phyloP scores from a whole-genome alignment of 1,140 invertebrate species.

The Temnothorax nylanderi region DNA sequence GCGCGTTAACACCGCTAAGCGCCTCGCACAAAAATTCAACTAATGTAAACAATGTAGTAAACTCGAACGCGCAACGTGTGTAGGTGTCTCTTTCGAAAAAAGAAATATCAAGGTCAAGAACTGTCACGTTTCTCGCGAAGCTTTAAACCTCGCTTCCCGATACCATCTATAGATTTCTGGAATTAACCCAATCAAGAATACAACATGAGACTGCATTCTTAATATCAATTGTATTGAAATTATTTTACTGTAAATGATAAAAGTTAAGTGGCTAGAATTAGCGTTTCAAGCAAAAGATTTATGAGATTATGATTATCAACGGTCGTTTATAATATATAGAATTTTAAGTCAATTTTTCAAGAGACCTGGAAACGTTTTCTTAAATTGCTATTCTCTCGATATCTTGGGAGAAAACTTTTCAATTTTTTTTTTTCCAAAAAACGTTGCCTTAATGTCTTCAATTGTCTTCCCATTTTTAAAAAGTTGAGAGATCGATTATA shows the following conservation, averaged over 20 bases:
- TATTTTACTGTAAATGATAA: neutral
- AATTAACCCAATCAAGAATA: neutral
- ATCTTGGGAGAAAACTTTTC: neutral
- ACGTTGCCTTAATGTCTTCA: no score
- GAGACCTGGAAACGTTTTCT: no score
- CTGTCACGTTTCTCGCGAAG: neutral
- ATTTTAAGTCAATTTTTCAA: neutral
- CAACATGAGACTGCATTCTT: neutral
- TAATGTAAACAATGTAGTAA: conserved; percentile 9
- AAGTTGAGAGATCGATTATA: neutral
- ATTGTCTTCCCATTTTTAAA: neutral
- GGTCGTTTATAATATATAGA: neutral
- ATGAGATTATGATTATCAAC: neutral
- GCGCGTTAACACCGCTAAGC: neutral
- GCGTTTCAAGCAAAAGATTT: no score
- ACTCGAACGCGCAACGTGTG: neutral
- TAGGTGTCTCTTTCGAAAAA: neutral
- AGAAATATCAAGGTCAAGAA: neutral
- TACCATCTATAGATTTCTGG: neutral
- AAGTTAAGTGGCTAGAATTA: neutral
- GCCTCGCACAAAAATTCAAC: neutral
- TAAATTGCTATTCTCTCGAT: neutral
- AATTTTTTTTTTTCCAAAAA: neutral
- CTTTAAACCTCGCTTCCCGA: neutral
- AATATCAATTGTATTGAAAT: neutral